Evolutionary conservation across 92 coral and sea anemone species (phyloP), one percentile per base, ranked within the genome.

Genomic region (Palythoa caribaeorum): DNA sequence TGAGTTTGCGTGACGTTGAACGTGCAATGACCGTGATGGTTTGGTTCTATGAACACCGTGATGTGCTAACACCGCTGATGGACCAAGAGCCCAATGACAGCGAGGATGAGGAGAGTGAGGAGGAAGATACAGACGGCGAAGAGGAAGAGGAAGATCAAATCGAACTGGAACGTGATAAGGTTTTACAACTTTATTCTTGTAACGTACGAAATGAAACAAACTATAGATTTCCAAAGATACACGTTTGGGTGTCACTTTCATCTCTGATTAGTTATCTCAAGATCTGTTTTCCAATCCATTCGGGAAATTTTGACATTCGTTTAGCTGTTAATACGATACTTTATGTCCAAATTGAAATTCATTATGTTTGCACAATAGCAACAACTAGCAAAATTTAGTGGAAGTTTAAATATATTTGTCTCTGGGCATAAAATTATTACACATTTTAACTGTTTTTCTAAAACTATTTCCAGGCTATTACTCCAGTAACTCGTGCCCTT

Each of bases 1-100:
- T n/a, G n/a, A n/a, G n/a, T n/a, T n/a, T n/a, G n/a, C n/a, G n/a
- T n/a, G n/a, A 96, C 71, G 98, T 96, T 2, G 98, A 96, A 73
- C 95, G 98, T 20, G 93, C 98, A 21, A 94, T 96, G 98, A 91
- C 83, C 37, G 98, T 96, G 48, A 91, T 94, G 94, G 91, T 90
- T 10, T 96, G 97, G 97, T 94, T 96, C 89, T 94, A 94, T 83
- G 73, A 90, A 19, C 94, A 93, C 89, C 91, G 84, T 2, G 62
- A 90, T 19, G 94, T 81, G 65, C 86, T 96, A 71, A 47, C 73
- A 35, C 88, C 88, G 5, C 83, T 91, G 47, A 84, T 94, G 90
- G 89, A 87, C n/a, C 63, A 28, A 2, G 9, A 9, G 65, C 11
- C 6, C 44, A 28, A 28, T 28, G 28, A 28, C 28, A 28, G 28